These are phyloP conservation scores for Eulemur coronatus DNA, from an alignment of 2,797 vertebrate genomes.

Conservation along the genomic window DNA sequence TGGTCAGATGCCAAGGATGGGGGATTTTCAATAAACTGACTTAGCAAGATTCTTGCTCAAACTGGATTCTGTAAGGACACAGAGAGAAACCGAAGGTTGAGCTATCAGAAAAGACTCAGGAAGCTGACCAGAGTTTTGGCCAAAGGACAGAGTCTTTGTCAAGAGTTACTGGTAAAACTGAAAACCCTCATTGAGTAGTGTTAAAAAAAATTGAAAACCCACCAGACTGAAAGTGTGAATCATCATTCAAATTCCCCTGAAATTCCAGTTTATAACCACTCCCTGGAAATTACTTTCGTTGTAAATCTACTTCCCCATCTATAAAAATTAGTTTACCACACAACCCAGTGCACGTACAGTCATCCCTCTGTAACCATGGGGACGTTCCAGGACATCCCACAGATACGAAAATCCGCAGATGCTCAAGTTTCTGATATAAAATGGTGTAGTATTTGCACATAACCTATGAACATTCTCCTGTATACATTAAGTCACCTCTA, in stretches of 20 bases:
- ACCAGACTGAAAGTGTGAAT: neutral
- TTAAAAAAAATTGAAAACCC: neutral
- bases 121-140: neutral
- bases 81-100: neutral
- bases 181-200: neutral
- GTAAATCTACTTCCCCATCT: neutral
- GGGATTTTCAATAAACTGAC: neutral
- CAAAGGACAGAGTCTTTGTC: neutral
- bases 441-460: neutral
- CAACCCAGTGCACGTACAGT: neutral
- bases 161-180: neutral
- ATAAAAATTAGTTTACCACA: neutral
- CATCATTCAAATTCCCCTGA: neutral
- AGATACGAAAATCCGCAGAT: neutral
- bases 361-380: neutral
- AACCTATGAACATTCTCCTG: neutral
- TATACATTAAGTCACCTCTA: neutral
- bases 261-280: neutral
- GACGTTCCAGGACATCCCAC: neutral
- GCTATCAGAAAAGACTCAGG: neutral
- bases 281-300: conserved; percentile 8
- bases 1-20: neutral
- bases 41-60: neutral
- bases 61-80: neutral
- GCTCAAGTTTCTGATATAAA: neutral